These are phyloP conservation scores for Lepus americanus DNA, from an alignment of 2,113 vertebrate species.

Conservation along the genomic window DNA sequence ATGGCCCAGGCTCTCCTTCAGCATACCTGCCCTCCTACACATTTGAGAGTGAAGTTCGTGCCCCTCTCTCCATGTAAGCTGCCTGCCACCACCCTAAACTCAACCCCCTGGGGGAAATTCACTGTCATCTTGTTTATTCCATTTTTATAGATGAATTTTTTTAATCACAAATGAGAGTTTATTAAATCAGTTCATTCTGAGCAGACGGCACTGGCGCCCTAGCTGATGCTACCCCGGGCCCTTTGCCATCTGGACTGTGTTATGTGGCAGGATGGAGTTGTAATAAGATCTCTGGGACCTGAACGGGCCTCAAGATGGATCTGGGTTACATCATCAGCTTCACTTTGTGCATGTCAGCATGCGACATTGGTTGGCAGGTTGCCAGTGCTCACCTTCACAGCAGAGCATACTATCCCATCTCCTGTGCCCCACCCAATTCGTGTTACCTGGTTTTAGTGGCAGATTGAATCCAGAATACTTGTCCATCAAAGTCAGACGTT, in stretches of 20 bases:
- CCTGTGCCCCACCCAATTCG: background rate
- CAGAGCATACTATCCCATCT: background rate
- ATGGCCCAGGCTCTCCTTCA: background rate
- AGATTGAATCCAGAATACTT: background rate
- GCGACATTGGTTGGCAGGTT: background rate
- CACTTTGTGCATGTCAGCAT: background rate
- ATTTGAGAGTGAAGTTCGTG: background rate
- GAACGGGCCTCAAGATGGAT: background rate
- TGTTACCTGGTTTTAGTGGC: background rate
- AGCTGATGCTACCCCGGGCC: background rate
- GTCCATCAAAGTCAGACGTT: background rate
- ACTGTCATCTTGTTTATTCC: background rate
- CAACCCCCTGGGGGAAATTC: background rate
- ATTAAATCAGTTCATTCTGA: conserved; percentile 31
- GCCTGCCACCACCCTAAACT: background rate
- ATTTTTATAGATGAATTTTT: background rate
- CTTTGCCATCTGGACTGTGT: conserved; percentile 55
- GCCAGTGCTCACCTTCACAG: background rate
- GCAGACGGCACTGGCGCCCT: background rate
- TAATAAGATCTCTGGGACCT: conserved; percentile 5
- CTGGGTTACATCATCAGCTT: conserved; percentile 41
- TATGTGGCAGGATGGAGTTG: background rate
- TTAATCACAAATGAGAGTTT: conserved; percentile 35
- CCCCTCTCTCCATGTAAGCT: background rate
- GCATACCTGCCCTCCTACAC: background rate